Percentiles rank a stretch among this genome's conserved stretches.
Conservation (phyloP, 2,113 vertebrate species). For the Galeopterus variegatus region DNA sequence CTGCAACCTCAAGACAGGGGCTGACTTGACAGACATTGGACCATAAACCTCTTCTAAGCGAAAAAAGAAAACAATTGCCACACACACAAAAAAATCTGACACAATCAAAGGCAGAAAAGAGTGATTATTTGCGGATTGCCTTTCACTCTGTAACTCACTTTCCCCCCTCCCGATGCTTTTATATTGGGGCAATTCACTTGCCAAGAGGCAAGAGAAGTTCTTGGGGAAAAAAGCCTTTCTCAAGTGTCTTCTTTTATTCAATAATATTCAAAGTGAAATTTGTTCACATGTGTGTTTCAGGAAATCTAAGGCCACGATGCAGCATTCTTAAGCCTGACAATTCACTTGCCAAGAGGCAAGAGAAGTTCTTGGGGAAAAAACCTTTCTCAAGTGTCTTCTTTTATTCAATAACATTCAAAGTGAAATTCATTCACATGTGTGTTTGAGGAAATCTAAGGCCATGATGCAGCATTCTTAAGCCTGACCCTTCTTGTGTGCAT, state of each 20-base stretch:
- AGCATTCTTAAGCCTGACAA: constrained; percentile 63
- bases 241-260: constrained; percentile 74
- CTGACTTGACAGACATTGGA: constrained; percentile 88
- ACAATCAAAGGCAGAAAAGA: constrained; percentile 87
- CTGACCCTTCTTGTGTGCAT: constrained; percentile 33
- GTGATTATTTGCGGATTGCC: constrained; percentile 79
- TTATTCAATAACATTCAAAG: constrained; percentile 78
- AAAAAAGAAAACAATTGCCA: constrained; percentile 83
- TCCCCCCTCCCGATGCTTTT: constrained; percentile 62
- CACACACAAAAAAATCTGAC: constrained; percentile 84
- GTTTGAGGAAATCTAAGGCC: constrained; percentile 53
- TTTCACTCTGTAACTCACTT: constrained; percentile 76
- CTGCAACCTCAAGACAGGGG: constrained; percentile 86
- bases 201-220: constrained; percentile 77
- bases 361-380: constrained; percentile 64
- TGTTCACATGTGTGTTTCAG: constrained; percentile 68
- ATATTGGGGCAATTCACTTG: constrained; percentile 85
- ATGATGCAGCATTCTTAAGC: background rate
- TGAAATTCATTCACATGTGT: constrained; percentile 76
- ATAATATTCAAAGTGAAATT: constrained; percentile 81
- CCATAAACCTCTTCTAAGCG: constrained; percentile 89
- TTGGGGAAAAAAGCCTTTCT: constrained; percentile 50
- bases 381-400: constrained; percentile 74
- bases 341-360: constrained; percentile 81
- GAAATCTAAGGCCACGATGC: constrained; percentile 17